A percentile compares a stretch with the other conserved stretches of the same genome.
phyloP scores from a whole-genome alignment of 2,113 vertebrate species.

The Burhinus bistriatus region DNA sequence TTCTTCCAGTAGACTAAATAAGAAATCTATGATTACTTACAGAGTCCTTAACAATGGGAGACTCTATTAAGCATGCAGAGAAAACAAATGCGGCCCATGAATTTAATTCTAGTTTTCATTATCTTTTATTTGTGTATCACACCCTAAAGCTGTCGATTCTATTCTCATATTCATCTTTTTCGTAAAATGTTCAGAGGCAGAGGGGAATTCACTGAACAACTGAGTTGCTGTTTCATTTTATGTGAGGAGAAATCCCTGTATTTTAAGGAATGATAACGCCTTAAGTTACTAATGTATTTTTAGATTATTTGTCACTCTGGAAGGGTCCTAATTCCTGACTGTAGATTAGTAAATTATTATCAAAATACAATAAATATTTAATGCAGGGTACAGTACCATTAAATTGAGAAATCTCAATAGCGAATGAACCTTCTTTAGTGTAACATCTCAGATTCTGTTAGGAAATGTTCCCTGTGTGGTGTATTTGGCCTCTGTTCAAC shows the following conservation, averaged over 20 bases:
- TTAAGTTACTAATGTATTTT: conserved; percentile 22
- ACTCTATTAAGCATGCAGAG: conserved; percentile 57
- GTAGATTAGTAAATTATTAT: conserved; percentile 50
- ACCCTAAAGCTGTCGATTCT: conserved; percentile 70
- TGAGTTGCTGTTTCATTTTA: conserved; percentile 62
- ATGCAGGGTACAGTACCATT: neutral
- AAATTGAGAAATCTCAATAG: conserved; percentile 34
- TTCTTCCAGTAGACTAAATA: conserved; percentile 56
- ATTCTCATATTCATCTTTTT: conserved; percentile 59
- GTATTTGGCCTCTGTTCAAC: conserved; percentile 16
- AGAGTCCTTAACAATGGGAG: conserved; percentile 62
- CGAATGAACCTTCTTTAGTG: neutral
- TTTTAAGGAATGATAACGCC: conserved; percentile 59
- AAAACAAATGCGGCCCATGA: conserved; percentile 66
- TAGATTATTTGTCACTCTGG: neutral
- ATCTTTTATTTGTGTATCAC: conserved; percentile 66
- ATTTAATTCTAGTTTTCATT: conserved; percentile 72
- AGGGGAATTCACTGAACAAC: conserved; percentile 33
- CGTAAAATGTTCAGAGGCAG: conserved; percentile 24
- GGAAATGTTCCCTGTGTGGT: conserved; percentile 16
- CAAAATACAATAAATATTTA: conserved; percentile 46
- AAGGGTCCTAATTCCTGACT: neutral
- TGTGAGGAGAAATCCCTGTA: conserved; percentile 24
- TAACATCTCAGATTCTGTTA: conserved; percentile 4
- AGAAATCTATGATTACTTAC: conserved; percentile 70